Base-by-base conservation (phyloP, 2,797 vertebrate genomes). In the Echeneis naucrates region DNA sequence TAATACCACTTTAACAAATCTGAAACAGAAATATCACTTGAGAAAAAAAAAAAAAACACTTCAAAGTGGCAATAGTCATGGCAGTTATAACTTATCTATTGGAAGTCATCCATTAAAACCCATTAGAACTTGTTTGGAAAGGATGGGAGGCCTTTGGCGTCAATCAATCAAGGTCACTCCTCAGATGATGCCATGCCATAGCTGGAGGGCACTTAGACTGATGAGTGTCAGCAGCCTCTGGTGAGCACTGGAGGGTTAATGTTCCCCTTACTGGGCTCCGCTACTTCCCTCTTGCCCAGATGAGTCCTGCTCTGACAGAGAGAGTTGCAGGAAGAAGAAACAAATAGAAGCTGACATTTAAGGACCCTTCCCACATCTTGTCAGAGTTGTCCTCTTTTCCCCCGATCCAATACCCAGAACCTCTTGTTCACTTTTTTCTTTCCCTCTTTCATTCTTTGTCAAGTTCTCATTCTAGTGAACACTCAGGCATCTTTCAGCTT, bases 81-180 rank as follows among this genome's bases (percentile, higher is more conserved):
- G 69, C 75, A 70, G 77, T 90, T 89, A 82, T 72, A 75, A 82
- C 47, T 83, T 73, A 83, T 87, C 77, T 86, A 87, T 88, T 84
- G 73, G 75, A 70, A 78, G 40, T 56, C 58, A 68, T 50, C 61
- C 80, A 85, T 92, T 89, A 82, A 88, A 89, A 74, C 69, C 90
- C 63, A 90, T 91, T 92, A 91, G 65, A 53, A 64, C 89, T 85
- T 67, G 55, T 90, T 89, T 88, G 78, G 69, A 87, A 72, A 63
- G 60, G 64, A 88, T 56, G 55, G 24, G 55, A 73, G 70, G 81
- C 83, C 79, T 72, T 66, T 78, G 66, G 84, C 78, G 81, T 78
- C 89, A 88, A 90, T 93, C 89, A 90, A 86, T 93, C 90, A 88
- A 93, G 93, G 91, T 91, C 92, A 86, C 52, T 23, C 66, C 72